Base-by-base conservation (phyloP, 1,140 invertebrate species). In the Thaumatotibia leucotreta region DNA sequence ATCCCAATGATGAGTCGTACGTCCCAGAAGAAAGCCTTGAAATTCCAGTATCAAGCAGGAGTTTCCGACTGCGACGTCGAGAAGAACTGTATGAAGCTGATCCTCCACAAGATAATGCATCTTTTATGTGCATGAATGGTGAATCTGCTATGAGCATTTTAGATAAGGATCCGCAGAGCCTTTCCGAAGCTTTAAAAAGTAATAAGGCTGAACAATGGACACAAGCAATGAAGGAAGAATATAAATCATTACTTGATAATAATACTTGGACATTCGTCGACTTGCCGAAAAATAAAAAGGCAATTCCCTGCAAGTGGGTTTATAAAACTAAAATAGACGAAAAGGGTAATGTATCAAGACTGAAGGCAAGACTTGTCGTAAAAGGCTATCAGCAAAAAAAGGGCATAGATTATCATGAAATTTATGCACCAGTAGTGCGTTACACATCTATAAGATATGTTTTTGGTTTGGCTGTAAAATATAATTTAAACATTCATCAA, bases 231-330 rank as follows among this genome's bases (percentile, higher is more conserved):
- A 29, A 29, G 2, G 14, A 17, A 17, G 14, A 17, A 39, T 10
- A 39, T 39, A 2, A 39, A 14, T 39, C 33, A 14, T 39, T 39
- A 14, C 2, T 39, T 5, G 11, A 39, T 2, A 39, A 39, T 39
- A 39, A 39, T 39, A 39, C 33, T 5, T 39, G 33, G 33, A 4
- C 39, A 14, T 1, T 14, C 2, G 39, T 49, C 9, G 67, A 77
- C 33, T 63, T 61, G 61, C 64, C 69, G 50, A 17, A 67, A 58
- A 54, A 69, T 50, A 63, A 24, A 45, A 79, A 77, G 65, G 33
- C 64, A 1, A 73, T 80, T 22, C 68, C 76, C 29, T 72, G 66
- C 45, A 77, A 79, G 69, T 92, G 86, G 91, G 84, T 92, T 4
- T 91, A 73, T 45, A 80, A 65, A 65, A 68, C 76, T 67, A 76